Conservation (phyloP, 2,113 vertebrate genomes). For the Rynchops niger region DNA sequence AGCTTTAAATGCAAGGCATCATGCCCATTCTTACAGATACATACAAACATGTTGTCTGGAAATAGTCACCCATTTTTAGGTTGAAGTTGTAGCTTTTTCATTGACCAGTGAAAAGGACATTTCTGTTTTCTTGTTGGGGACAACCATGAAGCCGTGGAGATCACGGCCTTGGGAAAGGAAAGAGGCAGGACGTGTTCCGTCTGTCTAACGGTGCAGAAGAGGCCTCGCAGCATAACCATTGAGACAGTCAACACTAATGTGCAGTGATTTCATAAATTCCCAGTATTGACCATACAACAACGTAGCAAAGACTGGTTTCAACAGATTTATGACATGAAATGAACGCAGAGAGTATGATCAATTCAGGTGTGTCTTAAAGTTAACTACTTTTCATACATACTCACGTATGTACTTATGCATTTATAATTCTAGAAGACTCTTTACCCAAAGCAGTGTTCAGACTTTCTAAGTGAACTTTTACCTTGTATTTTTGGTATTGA, state of each 20-base stretch:
- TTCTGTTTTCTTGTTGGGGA: neutral
- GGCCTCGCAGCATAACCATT: neutral
- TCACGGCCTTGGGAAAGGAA: neutral
- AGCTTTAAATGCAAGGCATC: neutral
- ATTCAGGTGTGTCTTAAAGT: neutral
- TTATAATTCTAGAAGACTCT: neutral
- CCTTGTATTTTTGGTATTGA: neutral
- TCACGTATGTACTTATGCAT: neutral
- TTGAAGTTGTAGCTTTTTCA: neutral
- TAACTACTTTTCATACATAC: neutral
- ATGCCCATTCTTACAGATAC: neutral
- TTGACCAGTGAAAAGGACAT: neutral
- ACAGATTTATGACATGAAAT: neutral
- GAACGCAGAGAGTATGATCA: neutral
- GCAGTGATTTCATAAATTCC: neutral
- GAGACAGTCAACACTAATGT: neutral
- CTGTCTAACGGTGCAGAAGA: neutral
- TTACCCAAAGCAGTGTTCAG: neutral
- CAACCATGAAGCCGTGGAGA: neutral
- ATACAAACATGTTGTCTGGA: neutral
- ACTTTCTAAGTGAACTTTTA: neutral
- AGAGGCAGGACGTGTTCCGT: neutral
- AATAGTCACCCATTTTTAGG: neutral
- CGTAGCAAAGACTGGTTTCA: neutral
- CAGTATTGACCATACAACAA: rapidly evolving